Conservation (phyloP, 2,888 invertebrate species). For the Chaetogeoica ovagalla region DNA sequence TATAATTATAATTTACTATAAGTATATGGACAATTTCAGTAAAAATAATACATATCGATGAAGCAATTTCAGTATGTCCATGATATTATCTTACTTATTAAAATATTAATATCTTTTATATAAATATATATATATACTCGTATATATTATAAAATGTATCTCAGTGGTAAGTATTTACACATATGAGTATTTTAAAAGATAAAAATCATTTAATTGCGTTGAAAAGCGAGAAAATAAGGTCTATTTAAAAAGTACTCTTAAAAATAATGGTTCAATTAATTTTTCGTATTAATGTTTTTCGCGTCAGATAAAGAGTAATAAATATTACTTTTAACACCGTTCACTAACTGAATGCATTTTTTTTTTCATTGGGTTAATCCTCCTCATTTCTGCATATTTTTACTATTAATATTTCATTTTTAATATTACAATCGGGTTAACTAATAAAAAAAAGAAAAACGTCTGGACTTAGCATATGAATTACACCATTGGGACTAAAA, state of each 20-base stretch:
- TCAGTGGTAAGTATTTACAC: not conserved
- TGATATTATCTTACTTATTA: too few species aligned
- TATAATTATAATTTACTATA: too few species aligned
- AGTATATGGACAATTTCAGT: too few species aligned
- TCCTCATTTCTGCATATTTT: conserved; percentile 26
- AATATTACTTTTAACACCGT: conserved; percentile 30
- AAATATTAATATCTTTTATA: too few species aligned
- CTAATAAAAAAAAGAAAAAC: conserved; percentile 5
- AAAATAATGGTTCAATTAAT: conserved; percentile 30
- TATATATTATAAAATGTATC: too few species aligned
- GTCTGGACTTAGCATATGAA: conserved; percentile 11
- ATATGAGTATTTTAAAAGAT: not conserved
- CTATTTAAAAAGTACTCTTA: not conserved
- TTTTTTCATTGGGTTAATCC: conserved; percentile 3
- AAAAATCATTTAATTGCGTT: not conserved
- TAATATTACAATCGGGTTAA: conserved; percentile 25
- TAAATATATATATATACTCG: too few species aligned
- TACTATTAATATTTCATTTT: conserved; percentile 26
- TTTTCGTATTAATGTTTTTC: conserved; percentile 37
- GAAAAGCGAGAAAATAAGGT: not conserved
- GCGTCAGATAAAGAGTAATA: conserved; percentile 25
- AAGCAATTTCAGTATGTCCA: too few species aligned
- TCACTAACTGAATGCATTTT: conserved; percentile 21
- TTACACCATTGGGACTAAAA: not conserved
- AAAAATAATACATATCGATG: too few species aligned